Evolutionary conservation across 2,888 invertebrate genomes (phyloP).

Genomic region (Lycaena phlaeas): DNA sequence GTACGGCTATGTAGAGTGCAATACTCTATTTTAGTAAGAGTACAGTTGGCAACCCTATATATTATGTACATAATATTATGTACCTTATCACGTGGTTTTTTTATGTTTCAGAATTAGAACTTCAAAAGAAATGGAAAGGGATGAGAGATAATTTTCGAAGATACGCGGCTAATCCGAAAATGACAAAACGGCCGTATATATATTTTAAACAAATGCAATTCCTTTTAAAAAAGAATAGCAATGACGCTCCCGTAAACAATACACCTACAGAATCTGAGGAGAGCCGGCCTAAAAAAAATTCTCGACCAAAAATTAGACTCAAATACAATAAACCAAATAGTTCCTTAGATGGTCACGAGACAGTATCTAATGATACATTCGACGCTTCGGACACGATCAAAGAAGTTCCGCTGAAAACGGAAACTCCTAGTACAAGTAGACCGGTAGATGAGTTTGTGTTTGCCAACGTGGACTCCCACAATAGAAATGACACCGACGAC

Average conservation of each 20-base stretch:
- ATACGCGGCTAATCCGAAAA: conserved; percentile 42
- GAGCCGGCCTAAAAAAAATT: conserved; percentile 25
- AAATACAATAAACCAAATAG: conserved; percentile 34
- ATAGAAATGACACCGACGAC: conserved; percentile 39
- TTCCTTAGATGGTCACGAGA: conserved; percentile 43
- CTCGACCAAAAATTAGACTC: conserved; percentile 38
- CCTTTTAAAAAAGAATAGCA: conserved; percentile 38
- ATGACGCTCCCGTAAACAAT: no score
- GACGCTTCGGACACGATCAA: conserved; percentile 22
- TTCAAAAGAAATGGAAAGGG: conserved; percentile 67
- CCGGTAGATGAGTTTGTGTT: conserved; percentile 46
- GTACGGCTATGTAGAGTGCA: no score
- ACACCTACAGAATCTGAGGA: no score
- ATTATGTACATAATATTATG: no score
- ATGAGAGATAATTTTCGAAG: conserved; percentile 57
- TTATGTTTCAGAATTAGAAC: conserved; percentile 50
- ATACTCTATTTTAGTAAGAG: no score
- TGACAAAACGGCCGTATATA: conserved; percentile 48
- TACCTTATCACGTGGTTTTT: no score
- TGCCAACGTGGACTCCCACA: conserved; percentile 42
- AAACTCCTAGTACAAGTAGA: no score
- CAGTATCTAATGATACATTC: conserved; percentile 25
- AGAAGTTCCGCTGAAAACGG: conserved; percentile 14
- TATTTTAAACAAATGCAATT: conserved; percentile 50
- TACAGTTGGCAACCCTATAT: no score